Base-by-base conservation (phyloP, 2,888 invertebrate species). In the Dynastes tityus region DNA sequence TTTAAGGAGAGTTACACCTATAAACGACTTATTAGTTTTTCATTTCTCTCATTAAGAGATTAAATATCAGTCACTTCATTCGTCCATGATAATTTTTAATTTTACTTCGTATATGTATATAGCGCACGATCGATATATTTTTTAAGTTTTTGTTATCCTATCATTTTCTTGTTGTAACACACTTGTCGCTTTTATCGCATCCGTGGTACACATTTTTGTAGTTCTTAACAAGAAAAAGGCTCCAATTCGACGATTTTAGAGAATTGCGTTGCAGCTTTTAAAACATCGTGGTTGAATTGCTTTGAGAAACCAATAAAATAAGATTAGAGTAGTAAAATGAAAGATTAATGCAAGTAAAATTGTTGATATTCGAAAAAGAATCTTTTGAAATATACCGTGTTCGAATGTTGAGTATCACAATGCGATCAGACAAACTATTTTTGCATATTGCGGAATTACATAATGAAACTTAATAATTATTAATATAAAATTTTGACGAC, bases 21-120 rank as follows among this genome's bases (percentile, higher is more conserved):
- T 71, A 22, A 53, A 71, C 29, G 61, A 77, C 65, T 73, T 71
- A 78, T 73, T 78, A 78, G 9, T 68, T 58, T 45, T 67, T 65
- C 55, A 73, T 29, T 68, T 58, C 53, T 79, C 75, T 78, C 73
- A 49, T 49, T n/a, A 27, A 16, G 78, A 78, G 78, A 64, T 71
- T 78, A 78, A 78, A 78, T 37, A 78, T 79, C 64, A 79, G 78
- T 79, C 78, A 79, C 45, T 79, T 55, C 70, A 79, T 79, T 79
- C 78, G 78, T 79, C 78, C 78, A 79, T 70, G 32, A 73, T 68
- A 58, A 53, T 70, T 58, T 37, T 70, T 70, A 55, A 45, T 45
- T 45, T 45, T 45, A 45, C 8, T 45, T 45, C 45, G 45, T 45
- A 45, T 77, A 61, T 77, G 58, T 77, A 58, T 58, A 77, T 77